A percentile compares a stretch with the other conserved stretches of the same genome.
Evolutionary conservation across 2,113 vertebrate genomes (phyloP).

Genomic region (Pangasianodon gigas): DNA sequence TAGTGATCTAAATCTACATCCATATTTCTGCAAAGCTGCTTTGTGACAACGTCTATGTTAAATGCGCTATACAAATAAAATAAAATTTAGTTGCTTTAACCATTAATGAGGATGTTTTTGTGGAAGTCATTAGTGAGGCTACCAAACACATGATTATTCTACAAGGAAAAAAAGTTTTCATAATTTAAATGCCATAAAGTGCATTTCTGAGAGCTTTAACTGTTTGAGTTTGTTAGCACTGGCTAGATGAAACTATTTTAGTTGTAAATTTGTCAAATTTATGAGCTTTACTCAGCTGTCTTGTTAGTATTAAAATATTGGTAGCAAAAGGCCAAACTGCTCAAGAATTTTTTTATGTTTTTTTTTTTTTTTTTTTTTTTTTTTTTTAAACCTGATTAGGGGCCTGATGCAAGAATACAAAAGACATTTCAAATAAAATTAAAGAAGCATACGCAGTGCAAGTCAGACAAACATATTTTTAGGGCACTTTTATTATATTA

Average conservation of each 20-base stretch:
- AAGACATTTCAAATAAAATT: not conserved
- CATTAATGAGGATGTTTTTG: conserved; percentile 23
- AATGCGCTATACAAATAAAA: not conserved
- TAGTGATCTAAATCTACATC: not conserved
- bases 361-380: not conserved
- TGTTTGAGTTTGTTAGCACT: not conserved
- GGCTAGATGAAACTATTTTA: conserved; percentile 13
- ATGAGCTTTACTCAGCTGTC: not conserved
- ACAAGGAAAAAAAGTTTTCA: conserved; percentile 8
- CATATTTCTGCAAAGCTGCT: not conserved
- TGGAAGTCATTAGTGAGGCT: conserved; percentile 14
- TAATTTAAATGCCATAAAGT: conserved; percentile 27
- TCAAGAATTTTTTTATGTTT: not conserved
- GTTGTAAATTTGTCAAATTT: not conserved
- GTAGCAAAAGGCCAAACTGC: not conserved
- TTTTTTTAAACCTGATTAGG: not conserved
- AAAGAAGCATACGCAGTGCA: not conserved
- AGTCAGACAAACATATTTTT: not conserved
- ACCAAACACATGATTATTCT: not conserved
- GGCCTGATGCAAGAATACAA: not conserved
- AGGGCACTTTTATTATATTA: not conserved
- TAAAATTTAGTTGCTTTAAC: conserved; percentile 11
- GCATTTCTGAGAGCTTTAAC: not conserved
- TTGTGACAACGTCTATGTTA: not conserved
- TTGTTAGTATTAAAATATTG: conserved; percentile 3